Evolutionary conservation across 2,888 invertebrate genomes (phyloP), one percentile per base, ranked within the genome.

Genomic region (Megaustenia siamemsis): DNA sequence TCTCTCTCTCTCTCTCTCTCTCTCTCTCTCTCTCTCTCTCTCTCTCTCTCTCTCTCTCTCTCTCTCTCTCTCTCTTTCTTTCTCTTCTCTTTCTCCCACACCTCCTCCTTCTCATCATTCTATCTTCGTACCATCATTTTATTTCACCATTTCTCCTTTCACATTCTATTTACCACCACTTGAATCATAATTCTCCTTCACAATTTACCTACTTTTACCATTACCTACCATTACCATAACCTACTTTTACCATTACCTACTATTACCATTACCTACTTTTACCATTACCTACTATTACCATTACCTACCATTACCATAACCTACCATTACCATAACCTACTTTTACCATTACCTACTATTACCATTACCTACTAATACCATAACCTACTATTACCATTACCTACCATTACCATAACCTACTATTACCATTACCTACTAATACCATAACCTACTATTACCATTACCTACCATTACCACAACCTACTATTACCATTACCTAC

Each of bases 1-100:
- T 71, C 81, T 71, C 38, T 82, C 71, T 71, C 35, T 69, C 71
- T 45, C 71, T 35, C 5, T 71, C 28, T 35, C 71, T 8, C 35
- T 45, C 80, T 45, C 28, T 28, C 49, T 32, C 69, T 24, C 10
- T 5, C 4, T 82, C 73, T 38, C 53, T 40, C 53, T 45, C 38
- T 49, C 40, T 35, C 56, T 82, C 38, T 53, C 53, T 82, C 71
- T 56, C 35, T 53, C 40, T 71, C 53, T 71, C 56, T 53, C 53
- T 73, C 71, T 18, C 40, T 71, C 56, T 71, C 71, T 71, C 35
- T 6, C 68, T 53, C 71, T 71, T 15, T 35, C 56, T 82, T 32
- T 45, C 45, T 10, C 45, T 45, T 45, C 45, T 45, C 12, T 56
- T 5, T 56, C 4, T 56, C 21, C 24, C n/a, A n/a, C n/a, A n/a